These are phyloP conservation scores for Eucidaris tribuloides DNA, from an alignment of 35 echinoderm and acorn worm species.

Conservation along the genomic window DNA sequence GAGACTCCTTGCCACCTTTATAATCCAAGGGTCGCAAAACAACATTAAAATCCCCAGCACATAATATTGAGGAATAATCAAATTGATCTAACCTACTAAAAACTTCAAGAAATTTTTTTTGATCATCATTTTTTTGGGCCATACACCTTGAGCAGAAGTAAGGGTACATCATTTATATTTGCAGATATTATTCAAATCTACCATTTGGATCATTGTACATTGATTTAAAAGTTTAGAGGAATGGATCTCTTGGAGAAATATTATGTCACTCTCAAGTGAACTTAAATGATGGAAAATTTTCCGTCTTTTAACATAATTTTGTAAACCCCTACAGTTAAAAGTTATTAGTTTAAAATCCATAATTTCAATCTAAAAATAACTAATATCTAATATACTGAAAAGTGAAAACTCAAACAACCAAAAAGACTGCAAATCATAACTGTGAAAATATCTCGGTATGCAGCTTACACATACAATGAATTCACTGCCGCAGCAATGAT, in stretches of 20 bases:
- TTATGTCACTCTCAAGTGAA: not conserved
- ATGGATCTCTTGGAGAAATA: slow-evolving; percentile 1
- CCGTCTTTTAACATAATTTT: slow-evolving; percentile 1
- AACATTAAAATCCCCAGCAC: not conserved
- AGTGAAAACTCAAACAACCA: too few species aligned
- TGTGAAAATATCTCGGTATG: too few species aligned
- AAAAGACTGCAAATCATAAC: too few species aligned
- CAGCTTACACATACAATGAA: too few species aligned
- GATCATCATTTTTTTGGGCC: not conserved
- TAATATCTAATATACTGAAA: not conserved
- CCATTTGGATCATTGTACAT: too few species aligned
- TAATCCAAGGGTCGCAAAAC: not conserved
- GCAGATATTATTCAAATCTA: not conserved
- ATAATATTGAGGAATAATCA: not conserved
- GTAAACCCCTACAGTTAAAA: slow-evolving; percentile 4
- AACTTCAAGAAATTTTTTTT: not conserved
- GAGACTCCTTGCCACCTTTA: not conserved
- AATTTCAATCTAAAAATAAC: not conserved
- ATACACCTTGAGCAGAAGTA: not conserved
- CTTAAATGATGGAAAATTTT: not conserved
- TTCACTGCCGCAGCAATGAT: too few species aligned
- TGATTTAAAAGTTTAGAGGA: not conserved
- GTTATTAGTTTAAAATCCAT: slow-evolving; percentile 1
- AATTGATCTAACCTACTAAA: not conserved
- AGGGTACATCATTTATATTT: not conserved